Base-by-base conservation (phyloP, 2,888 invertebrate genomes). In the Ectemnius cavifrons region DNA sequence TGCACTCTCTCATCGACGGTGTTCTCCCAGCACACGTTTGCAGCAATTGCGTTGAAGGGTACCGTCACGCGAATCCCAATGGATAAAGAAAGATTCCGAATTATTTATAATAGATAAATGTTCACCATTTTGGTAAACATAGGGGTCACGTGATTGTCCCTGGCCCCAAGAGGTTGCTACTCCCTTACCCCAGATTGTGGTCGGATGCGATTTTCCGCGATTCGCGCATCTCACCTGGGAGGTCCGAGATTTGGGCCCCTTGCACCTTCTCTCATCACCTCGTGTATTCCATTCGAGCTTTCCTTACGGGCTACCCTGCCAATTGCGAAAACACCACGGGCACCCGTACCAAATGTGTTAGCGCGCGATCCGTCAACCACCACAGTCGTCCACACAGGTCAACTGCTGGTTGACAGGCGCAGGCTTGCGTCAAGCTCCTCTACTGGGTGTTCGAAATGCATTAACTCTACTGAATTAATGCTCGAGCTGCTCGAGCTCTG, bases 111-210 rank as follows among this genome's bases (percentile, higher is more conserved):
- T 77, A 76, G 64, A 77, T 66, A 81, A 73, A 73, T 61, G 74
- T 81, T 86, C 90, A 89, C 90, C 90, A 90, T 91, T 90, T 90
- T 89, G 86, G 90, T 91, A 91, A 91, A 91, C 91, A 91, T 76
- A 87, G 76, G 75, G 87, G 85, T 91, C 90, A 91, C 90, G 90
- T 91, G 90, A 91, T 85, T 82, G 75, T 80, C 75, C 79, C 82
- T 82, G 77, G 84, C 81, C 77, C 80, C 80, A 73, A 87, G 85
- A 87, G 84, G 82, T 86, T 85, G 85, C 78, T 82, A 80, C 85
- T 88, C 83, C 84, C 80, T 83, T 85, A 85, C 83, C 84, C 86
- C 81, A 84, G 84, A 86, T 84, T 84, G 73, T 75, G 78, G 78
- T 79, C 71, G 77, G 73, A 79, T 67, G 72, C 63, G 71, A 75